A percentile compares a stretch with the other conserved stretches of the same genome.
phyloP scores from a whole-genome alignment of 2,113 vertebrate species.

The Pantherophis guttatus region DNA sequence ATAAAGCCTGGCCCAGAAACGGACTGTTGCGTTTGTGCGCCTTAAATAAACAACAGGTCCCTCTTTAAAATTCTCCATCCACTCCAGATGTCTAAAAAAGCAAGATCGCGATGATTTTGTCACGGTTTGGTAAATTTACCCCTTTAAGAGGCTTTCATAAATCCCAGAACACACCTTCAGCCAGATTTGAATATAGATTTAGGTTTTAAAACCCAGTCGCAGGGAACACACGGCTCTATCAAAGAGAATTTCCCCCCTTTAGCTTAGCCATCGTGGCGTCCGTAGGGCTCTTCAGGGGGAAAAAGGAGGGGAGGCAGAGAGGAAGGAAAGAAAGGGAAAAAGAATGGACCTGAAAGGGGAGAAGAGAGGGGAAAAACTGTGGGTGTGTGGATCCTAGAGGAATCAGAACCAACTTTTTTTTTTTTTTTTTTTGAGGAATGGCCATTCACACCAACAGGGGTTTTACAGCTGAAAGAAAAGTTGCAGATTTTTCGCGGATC shows the following conservation, averaged over 20 bases:
- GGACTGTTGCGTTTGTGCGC: slow-evolving; percentile 62
- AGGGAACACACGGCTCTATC: slow-evolving; percentile 77
- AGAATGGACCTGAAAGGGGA: neutral
- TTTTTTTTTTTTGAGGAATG: slow-evolving; percentile 40
- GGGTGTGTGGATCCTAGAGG: neutral
- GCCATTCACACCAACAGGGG: slow-evolving; percentile 45
- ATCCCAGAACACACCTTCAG: slow-evolving; percentile 92
- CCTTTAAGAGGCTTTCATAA: slow-evolving; percentile 98
- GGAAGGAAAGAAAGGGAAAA: slow-evolving; percentile 62
- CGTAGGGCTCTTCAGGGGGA: slow-evolving; percentile 66
- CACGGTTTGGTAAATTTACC: slow-evolving; percentile 98
- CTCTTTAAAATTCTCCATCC: slow-evolving; percentile 78
- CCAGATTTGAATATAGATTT: slow-evolving; percentile 98
- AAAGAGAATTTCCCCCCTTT: slow-evolving; percentile 73
- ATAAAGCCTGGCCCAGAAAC: slow-evolving; percentile 60
- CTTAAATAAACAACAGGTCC: slow-evolving; percentile 79
- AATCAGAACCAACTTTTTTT: neutral
- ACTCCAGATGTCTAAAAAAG: slow-evolving; percentile 83
- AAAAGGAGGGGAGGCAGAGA: slow-evolving; percentile 38
- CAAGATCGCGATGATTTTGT: slow-evolving; percentile 93
- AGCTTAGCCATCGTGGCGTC: slow-evolving; percentile 70
- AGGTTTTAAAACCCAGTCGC: slow-evolving; percentile 92
- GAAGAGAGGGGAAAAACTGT: neutral
- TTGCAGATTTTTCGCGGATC: slow-evolving; percentile 35
- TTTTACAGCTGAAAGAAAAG: slow-evolving; percentile 63